Conservation (phyloP, 2,888 invertebrate genomes). For the Ormyrus rosae region DNA sequence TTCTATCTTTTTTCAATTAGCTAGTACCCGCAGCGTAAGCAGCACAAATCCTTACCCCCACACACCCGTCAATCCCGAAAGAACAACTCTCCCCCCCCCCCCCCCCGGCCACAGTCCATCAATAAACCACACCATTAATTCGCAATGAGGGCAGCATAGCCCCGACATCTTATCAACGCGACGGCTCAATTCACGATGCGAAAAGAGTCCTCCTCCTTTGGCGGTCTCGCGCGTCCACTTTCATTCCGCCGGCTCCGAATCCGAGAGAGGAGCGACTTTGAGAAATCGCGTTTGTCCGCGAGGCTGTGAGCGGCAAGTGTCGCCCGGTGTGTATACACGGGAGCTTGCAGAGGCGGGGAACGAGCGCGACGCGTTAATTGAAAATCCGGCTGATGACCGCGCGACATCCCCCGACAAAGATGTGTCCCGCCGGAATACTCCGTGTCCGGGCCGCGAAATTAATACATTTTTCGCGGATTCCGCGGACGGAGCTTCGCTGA, state of each 20-base stretch:
- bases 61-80: too few species aligned
- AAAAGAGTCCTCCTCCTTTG: not conserved
- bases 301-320: not conserved
- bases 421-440: too few species aligned
- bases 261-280: constrained; percentile 25
- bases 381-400: constrained; percentile 13
- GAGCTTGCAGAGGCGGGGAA: not conserved
- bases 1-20: too few species aligned
- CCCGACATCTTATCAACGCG: not conserved
- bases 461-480: too few species aligned
- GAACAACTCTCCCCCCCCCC: too few species aligned
- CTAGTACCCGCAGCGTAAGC: too few species aligned
- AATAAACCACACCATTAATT: constrained; percentile 1
- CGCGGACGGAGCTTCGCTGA: too few species aligned
- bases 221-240: not conserved
- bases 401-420: not conserved
- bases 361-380: constrained; percentile 20
- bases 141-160: not conserved
- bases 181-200: constrained; percentile 39
- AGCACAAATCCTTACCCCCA: too few species aligned
- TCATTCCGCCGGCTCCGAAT: not conserved
- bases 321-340: not conserved
- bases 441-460: too few species aligned
- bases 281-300: constrained; percentile 36
- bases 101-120: not conserved